phyloP scores from a whole-genome alignment of 2,888 invertebrate species.

The Xanthorhoe spadicearia region DNA sequence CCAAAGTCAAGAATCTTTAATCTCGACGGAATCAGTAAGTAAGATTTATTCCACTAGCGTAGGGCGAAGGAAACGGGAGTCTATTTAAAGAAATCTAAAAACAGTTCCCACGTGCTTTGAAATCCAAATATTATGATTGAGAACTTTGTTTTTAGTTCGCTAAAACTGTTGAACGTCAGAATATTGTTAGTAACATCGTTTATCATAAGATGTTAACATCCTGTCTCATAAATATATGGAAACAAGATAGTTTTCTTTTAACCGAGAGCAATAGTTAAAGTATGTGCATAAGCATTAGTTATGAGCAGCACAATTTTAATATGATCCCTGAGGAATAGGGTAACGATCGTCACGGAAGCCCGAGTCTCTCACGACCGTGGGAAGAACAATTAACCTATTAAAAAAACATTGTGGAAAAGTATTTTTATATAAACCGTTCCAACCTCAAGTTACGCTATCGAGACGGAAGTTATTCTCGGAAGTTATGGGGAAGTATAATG shows the following conservation, averaged over 20 bases:
- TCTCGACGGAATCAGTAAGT: slow-evolving; percentile 31
- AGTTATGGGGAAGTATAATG: slow-evolving; percentile 21
- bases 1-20: slow-evolving; percentile 35
- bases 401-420: slow-evolving; percentile 4
- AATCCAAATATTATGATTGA: slow-evolving; percentile 27
- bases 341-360: slow-evolving; percentile 50
- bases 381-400: slow-evolving; percentile 35
- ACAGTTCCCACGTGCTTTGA: slow-evolving; percentile 42
- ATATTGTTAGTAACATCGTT: neutral
- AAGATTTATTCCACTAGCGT: slow-evolving; percentile 32
- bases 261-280: neutral
- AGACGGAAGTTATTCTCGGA: slow-evolving; percentile 22
- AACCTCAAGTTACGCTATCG: slow-evolving; percentile 3
- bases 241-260: neutral
- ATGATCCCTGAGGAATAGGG: slow-evolving; percentile 51
- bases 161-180: neutral
- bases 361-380: slow-evolving; percentile 46
- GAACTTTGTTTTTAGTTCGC: slow-evolving; percentile 25
- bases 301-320: slow-evolving; percentile 6
- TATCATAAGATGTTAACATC: no score
- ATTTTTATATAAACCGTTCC: neutral
- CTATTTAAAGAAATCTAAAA: slow-evolving; percentile 43
- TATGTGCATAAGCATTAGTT: neutral
- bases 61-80: slow-evolving; percentile 34
- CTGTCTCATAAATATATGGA: neutral